Conservation (phyloP, 30 jellyfish, hydroid and myxozoan species). For the Pelagia noctiluca region DNA sequence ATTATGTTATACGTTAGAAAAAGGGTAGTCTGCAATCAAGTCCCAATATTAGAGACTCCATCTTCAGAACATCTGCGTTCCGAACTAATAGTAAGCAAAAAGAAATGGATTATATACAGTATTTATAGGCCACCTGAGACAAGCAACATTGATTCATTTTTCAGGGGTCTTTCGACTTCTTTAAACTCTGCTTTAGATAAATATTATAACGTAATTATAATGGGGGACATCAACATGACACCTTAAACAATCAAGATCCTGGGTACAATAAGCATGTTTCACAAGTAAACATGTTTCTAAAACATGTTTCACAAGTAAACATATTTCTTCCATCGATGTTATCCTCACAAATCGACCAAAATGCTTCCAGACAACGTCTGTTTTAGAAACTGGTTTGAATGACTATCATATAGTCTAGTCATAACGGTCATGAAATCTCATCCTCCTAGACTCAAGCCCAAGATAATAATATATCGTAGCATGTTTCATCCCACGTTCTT, state of each 20-base stretch:
- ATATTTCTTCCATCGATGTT: constrained; percentile 21
- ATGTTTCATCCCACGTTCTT: too few relatives aligned
- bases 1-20: too few relatives aligned
- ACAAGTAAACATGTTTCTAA: not conserved
- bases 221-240: constrained; percentile 45
- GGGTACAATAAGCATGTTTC: not conserved
- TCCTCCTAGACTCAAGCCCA: constrained; percentile 14
- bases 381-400: constrained; percentile 8
- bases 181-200: constrained; percentile 37
- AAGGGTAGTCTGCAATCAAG: too few relatives aligned
- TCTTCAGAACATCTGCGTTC: too few relatives aligned
- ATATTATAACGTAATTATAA: constrained; percentile 33
- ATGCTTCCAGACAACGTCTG: not conserved
- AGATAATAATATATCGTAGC: too few relatives aligned
- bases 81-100: too few relatives aligned
- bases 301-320: constrained; percentile 34
- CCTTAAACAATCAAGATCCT: not conserved
- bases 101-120: constrained; percentile 41
- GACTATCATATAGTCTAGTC: constrained; percentile 21
- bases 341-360: too few relatives aligned
- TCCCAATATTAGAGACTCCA: too few relatives aligned
- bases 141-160: constrained; percentile 9
- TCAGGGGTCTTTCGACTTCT: constrained; percentile 2
- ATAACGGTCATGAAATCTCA: not conserved
- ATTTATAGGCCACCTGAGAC: constrained; percentile 43